Evolutionary conservation across 2,113 vertebrate genomes (phyloP).

Genomic region (Spizaetus ornatus): DNA sequence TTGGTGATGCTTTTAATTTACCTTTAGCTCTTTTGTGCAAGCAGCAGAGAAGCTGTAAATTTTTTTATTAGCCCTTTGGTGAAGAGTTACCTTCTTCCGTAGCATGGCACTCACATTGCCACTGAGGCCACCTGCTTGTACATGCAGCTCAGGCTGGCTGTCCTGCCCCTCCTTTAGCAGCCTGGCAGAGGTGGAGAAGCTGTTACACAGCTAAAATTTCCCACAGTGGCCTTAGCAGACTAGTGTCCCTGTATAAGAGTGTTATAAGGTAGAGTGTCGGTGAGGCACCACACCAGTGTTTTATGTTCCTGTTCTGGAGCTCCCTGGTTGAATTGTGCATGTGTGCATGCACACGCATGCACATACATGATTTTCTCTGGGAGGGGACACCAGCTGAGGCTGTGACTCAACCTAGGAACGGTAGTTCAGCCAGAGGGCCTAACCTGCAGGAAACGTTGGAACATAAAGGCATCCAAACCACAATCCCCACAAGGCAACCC

Average conservation of each 20-base stretch:
- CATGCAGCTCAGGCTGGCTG: background rate
- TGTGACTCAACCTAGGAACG: background rate
- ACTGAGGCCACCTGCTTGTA: background rate
- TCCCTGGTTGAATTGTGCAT: background rate
- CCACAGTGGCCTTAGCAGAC: background rate
- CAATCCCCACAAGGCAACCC: background rate
- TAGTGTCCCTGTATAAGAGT: fast-evolving
- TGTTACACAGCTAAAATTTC: background rate
- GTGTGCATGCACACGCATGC: background rate
- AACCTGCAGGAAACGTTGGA: background rate
- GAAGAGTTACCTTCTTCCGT: background rate
- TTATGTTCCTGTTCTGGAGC: background rate
- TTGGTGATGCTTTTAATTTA: background rate
- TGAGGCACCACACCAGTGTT: background rate
- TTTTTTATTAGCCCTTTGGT: background rate
- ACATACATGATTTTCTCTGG: background rate
- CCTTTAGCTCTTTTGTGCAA: background rate
- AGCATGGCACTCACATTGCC: background rate
- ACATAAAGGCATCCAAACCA: background rate
- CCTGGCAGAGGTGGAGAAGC: background rate
- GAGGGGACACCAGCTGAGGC: background rate
- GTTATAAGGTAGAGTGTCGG: background rate
- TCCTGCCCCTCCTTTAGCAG: background rate
- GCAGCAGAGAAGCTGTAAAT: background rate
- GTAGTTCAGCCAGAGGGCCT: background rate